Base-by-base conservation (phyloP, 2,888 invertebrate species). In the Hydrotaea cyrtoneurina region DNA sequence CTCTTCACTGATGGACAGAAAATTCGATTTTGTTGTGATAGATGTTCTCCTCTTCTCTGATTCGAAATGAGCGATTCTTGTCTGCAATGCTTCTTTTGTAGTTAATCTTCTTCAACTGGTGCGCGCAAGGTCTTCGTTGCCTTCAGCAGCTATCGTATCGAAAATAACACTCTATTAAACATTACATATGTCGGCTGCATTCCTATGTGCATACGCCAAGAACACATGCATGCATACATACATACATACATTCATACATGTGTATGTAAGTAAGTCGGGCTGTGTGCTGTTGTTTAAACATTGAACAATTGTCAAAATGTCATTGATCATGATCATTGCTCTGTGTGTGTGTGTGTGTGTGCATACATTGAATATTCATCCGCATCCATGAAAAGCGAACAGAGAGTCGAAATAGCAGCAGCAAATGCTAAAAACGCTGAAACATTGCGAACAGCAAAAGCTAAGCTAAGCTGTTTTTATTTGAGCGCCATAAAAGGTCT, bases 241-340 rank as follows among this genome's bases (percentile, higher is more conserved):
- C n/a, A n/a, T 46, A 46, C 15, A 15, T 3, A 36, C 36, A 43
- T 43, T 13, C 43, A 13, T 8, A 11, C 43, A 43, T 43, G 17
- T 10, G 17, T 53, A 53, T 19, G 5, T 55, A 53, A 8, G 3
- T 55, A 55, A 21, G 10, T 55, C 19, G 4, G 21, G 19, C 8
- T 21, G 13, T 53, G 21, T 17, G 11, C 21, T 55, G 55, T 5
- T 10, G 5, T 26, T 23, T 1, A 23, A 23, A 23, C 59, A 59
- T 23, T 59, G 26, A 80, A 66, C 55, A 72, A 64, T 76, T 66
- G 59, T 72, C 46, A 76, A 79, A 83, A 83, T 83, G 79, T 79
- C 82, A 78, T 78, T 82, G 82, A 75, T 78, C 78, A 79, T 77
- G 50, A 83, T 71, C 79, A 69, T 31, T 62, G 57, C n/a, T 55